A percentile compares a stretch with the other conserved stretches of the same genome.
These are phyloP conservation scores for Mesocentrotus franciscanus DNA, from an alignment of 53 echinoderm and acorn worm genomes.

Conservation along the genomic window DNA sequence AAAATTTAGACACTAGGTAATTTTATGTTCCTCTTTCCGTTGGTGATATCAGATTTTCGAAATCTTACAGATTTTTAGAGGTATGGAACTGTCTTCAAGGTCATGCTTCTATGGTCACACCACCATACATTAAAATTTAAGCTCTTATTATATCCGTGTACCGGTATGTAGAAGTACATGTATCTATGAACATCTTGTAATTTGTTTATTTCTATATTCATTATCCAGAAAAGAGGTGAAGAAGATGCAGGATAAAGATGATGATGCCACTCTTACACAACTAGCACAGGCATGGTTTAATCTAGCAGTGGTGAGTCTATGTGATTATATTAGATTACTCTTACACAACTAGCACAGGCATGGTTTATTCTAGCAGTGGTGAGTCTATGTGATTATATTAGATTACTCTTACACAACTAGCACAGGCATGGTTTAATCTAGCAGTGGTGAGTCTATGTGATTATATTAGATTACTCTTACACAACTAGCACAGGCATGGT, in stretches of 20 bases:
- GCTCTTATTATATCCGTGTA: too few relatives aligned
- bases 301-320: slow-evolving; percentile 90
- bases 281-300: slow-evolving; percentile 99
- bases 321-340: too few relatives aligned
- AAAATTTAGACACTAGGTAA: too few relatives aligned
- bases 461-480: slow-evolving; percentile 73
- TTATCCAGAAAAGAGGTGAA: slow-evolving; percentile 90
- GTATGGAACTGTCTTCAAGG: too few relatives aligned
- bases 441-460: slow-evolving; percentile 85
- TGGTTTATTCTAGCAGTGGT: slow-evolving; percentile 99
- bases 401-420: slow-evolving; percentile 90
- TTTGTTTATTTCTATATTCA: background rate
- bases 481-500: slow-evolving; percentile 98
- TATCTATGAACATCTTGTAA: background rate
- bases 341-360: slow-evolving; percentile 91
- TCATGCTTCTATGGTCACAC: too few relatives aligned
- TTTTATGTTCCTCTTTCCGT: too few relatives aligned
- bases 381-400: slow-evolving; percentile 40
- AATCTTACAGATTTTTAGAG: too few relatives aligned
- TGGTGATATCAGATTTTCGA: too few relatives aligned
- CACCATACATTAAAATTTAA: too few relatives aligned
- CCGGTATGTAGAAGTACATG: too few relatives aligned
- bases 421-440: slow-evolving; percentile 98
- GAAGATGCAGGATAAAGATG: slow-evolving; percentile 97
- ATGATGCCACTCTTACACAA: slow-evolving; percentile 98